Evolutionary conservation across 1,140 invertebrate genomes (phyloP).

Genomic region (Drosophila simulans): DNA sequence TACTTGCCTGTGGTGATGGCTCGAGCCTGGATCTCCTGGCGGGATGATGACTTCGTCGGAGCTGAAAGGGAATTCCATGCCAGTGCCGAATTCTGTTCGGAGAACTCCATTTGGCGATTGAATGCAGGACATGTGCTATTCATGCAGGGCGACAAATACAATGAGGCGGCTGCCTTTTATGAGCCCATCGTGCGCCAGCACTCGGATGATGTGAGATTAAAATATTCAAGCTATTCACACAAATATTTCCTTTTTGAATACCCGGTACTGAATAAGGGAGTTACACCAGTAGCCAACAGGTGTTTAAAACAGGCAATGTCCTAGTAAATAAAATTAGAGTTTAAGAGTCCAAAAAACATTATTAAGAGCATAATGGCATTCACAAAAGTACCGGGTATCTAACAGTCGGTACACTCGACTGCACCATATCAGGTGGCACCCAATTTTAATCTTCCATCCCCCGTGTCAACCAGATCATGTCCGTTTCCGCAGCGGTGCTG

Average conservation of each 20-base stretch:
- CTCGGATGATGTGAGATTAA: slow-evolving; percentile 92
- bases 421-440: neutral
- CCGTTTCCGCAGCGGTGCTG: slow-evolving; percentile 97
- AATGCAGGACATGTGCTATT: slow-evolving; percentile 99
- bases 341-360: too few relatives aligned
- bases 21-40: slow-evolving; percentile 99
- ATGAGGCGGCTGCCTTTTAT: slow-evolving; percentile 99
- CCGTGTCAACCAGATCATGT: slow-evolving; percentile 89
- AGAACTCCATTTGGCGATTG: slow-evolving; percentile 96
- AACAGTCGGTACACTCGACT: neutral
- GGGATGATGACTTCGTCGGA: slow-evolving; percentile 97
- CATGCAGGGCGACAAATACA: slow-evolving; percentile 99
- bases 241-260: slow-evolving; percentile 19
- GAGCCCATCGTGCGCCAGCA: slow-evolving; percentile 99
- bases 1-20: slow-evolving; percentile 98
- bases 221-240: neutral
- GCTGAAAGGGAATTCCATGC: slow-evolving; percentile 98
- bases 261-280: neutral
- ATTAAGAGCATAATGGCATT: neutral
- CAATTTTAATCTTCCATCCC: slow-evolving; percentile 14
- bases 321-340: too few relatives aligned
- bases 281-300: too few relatives aligned
- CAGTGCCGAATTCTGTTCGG: slow-evolving; percentile 99
- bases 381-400: neutral
- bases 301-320: too few relatives aligned